These are phyloP conservation scores for Tetranychus truncatus DNA, from an alignment of 2,888 invertebrate genomes.

Conservation along the genomic window DNA sequence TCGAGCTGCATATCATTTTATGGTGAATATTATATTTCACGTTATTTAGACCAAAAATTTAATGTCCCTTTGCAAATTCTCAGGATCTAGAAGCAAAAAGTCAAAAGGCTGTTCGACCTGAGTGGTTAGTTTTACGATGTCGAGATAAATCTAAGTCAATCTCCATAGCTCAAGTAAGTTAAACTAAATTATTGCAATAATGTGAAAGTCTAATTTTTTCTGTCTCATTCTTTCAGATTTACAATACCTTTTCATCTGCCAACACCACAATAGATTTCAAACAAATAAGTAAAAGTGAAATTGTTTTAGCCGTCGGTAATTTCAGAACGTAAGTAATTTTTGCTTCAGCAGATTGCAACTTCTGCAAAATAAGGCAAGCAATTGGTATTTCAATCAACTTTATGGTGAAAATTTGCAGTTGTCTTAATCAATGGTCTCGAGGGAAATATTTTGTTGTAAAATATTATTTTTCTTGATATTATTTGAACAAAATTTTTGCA, in stretches of 20 bases:
- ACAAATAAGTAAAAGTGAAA: not conserved
- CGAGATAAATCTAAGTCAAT: not conserved
- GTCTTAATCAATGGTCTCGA: no score
- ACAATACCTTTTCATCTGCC: not conserved
- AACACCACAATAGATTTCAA: not conserved
- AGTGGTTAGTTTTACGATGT: constrained; percentile 33
- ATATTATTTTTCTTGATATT: no score
- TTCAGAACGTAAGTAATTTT: not conserved
- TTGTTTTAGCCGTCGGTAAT: not conserved
- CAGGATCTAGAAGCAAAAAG: constrained; percentile 40
- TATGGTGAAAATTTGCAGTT: no score
- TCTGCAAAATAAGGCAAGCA: no score
- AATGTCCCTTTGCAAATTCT: constrained; percentile 8
- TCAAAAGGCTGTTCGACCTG: constrained; percentile 37
- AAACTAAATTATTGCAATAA: not conserved
- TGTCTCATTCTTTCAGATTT: not conserved
- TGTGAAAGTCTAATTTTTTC: not conserved
- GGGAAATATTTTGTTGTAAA: no score
- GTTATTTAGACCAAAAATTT: not conserved
- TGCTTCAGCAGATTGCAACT: no score
- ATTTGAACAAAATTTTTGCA: no score
- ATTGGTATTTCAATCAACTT: no score
- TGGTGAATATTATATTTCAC: constrained; percentile 37
- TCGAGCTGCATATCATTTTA: constrained; percentile 40
- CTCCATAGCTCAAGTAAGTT: not conserved